These are phyloP conservation scores for Watsonalla binaria DNA, from an alignment of 2,888 invertebrate species.

Conservation along the genomic window DNA sequence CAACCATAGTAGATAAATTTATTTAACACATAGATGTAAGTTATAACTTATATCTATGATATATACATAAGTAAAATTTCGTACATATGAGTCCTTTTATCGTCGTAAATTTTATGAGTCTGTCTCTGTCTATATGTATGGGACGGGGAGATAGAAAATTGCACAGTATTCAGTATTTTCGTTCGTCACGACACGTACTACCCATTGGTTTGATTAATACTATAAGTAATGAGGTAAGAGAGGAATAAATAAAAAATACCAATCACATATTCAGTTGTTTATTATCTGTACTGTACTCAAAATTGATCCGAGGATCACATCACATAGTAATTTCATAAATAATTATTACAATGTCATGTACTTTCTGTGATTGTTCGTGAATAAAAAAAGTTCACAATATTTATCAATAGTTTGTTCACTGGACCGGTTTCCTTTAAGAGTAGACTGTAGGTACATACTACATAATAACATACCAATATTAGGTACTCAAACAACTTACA, in stretches of 20 bases:
- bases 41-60: too few relatives aligned
- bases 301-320: slow-evolving; percentile 86
- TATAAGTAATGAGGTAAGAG: background rate
- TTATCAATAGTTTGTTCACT: slow-evolving; percentile 77
- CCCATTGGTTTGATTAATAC: background rate
- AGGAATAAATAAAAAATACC: slow-evolving; percentile 49
- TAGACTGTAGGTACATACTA: slow-evolving; percentile 70
- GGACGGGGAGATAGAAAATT: too few relatives aligned
- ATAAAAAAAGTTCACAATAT: slow-evolving; percentile 79
- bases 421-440: slow-evolving; percentile 73
- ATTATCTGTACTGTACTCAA: slow-evolving; percentile 87
- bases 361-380: slow-evolving; percentile 76
- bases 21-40: too few relatives aligned
- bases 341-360: slow-evolving; percentile 80
- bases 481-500: slow-evolving; percentile 75
- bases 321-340: slow-evolving; percentile 84
- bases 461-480: slow-evolving; percentile 67
- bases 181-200: too few relatives aligned
- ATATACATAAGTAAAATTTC: too few relatives aligned
- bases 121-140: too few relatives aligned
- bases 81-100: too few relatives aligned
- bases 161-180: too few relatives aligned
- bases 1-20: too few relatives aligned
- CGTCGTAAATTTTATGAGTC: too few relatives aligned
- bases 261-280: slow-evolving; percentile 84